Percentiles rank a stretch among this genome's conserved stretches.
phyloP scores from a whole-genome alignment of 2,797 vertebrate species.

The Xenentodon cancila region DNA sequence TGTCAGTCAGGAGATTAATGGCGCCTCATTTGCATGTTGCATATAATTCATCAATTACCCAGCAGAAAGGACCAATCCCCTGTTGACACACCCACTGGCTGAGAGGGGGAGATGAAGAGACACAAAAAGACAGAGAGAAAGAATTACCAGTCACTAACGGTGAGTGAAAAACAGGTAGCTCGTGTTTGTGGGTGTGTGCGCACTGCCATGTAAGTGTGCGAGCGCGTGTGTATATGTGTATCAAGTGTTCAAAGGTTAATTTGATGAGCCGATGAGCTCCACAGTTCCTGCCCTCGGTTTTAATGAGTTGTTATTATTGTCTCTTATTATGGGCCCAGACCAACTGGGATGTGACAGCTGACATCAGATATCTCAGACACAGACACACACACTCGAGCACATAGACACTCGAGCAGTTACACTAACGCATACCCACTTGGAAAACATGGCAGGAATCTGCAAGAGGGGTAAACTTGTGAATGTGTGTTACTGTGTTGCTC shows the following conservation, averaged over 20 bases:
- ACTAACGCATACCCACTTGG: slow-evolving; percentile 11
- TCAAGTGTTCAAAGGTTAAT: slow-evolving; percentile 86
- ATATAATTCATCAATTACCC: slow-evolving; percentile 99
- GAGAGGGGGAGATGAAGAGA: slow-evolving; percentile 80
- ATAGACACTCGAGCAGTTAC: slow-evolving; percentile 32
- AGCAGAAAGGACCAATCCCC: slow-evolving; percentile 98
- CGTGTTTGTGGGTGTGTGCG: slow-evolving; percentile 24
- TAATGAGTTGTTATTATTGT: slow-evolving; percentile 89
- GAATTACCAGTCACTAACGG: slow-evolving; percentile 85
- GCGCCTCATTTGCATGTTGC: slow-evolving; percentile 99
- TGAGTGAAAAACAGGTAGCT: slow-evolving; percentile 77
- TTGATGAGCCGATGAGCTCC: slow-evolving; percentile 86
- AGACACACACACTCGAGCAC: slow-evolving; percentile 23
- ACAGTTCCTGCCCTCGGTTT: slow-evolving; percentile 83
- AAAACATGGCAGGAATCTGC: slow-evolving; percentile 28
- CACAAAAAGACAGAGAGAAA: slow-evolving; percentile 87
- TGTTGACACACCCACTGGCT: slow-evolving; percentile 82
- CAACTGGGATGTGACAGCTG: slow-evolving; percentile 84
- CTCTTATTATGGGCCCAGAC: slow-evolving; percentile 83
- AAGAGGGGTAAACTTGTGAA: slow-evolving; percentile 30
- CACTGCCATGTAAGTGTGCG: slow-evolving; percentile 5
- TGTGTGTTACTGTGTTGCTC: slow-evolving; percentile 16
- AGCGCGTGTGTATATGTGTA: slow-evolving; percentile 25
- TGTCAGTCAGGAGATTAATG: slow-evolving; percentile 99
- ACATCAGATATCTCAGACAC: slow-evolving; percentile 80